These are phyloP conservation scores for Heptranchias perlo DNA, from an alignment of 2,113 vertebrate genomes.

Conservation along the genomic window DNA sequence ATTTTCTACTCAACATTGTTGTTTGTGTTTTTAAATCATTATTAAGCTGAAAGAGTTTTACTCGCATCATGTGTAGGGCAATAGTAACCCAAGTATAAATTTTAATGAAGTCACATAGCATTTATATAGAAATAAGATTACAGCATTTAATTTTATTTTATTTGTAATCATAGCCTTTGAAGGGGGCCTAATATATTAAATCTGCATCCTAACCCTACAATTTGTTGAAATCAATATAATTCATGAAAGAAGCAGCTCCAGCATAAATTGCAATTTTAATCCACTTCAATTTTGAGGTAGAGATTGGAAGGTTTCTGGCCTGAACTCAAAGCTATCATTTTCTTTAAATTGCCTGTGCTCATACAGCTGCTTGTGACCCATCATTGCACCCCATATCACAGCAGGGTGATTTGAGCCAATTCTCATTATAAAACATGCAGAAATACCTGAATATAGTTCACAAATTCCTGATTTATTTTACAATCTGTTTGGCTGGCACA, in stretches of 20 bases:
- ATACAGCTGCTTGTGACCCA: neutral
- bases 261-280: slow-evolving; percentile 21
- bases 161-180: neutral
- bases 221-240: slow-evolving; percentile 26
- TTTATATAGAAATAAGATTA: neutral
- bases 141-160: slow-evolving; percentile 12
- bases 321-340: slow-evolving; percentile 29
- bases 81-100: neutral
- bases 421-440: slow-evolving; percentile 1
- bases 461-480: slow-evolving; percentile 29
- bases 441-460: slow-evolving; percentile 24
- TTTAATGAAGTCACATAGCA: neutral
- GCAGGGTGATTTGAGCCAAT: neutral
- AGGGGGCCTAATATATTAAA: neutral
- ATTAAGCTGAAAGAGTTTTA: neutral
- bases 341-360: neutral
- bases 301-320: neutral
- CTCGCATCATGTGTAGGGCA: neutral
- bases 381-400: neutral
- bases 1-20: neutral
- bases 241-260: slow-evolving; percentile 6
- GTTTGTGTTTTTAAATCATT: neutral
- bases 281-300: neutral
- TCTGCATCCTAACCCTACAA: neutral
- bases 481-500: neutral